Evolutionary conservation across 2,797 vertebrate genomes (phyloP).

Genomic region (Nannoperca obscura): DNA sequence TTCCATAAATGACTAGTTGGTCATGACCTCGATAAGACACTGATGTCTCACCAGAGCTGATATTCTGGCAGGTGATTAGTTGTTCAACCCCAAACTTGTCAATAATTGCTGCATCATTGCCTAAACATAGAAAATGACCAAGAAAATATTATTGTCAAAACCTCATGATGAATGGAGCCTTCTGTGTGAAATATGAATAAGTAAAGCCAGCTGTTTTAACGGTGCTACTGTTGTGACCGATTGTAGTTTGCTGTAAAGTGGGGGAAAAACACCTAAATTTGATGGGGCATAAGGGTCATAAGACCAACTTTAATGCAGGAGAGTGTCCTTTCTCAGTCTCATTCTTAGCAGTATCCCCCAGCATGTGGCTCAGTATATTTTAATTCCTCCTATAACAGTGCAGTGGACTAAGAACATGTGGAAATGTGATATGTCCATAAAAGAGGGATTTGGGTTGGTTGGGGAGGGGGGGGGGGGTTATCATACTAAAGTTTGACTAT

Average conservation of each 20-base stretch:
- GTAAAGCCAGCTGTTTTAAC: slow-evolving; percentile 22
- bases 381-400: slow-evolving; percentile 47
- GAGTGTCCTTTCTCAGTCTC: not conserved
- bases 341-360: slow-evolving; percentile 35
- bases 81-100: slow-evolving; percentile 23
- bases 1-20: slow-evolving; percentile 39
- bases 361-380: slow-evolving; percentile 43
- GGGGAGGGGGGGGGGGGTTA: slow-evolving; percentile 77
- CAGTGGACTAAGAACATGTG: slow-evolving; percentile 74
- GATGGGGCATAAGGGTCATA: not conserved
- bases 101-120: slow-evolving; percentile 2
- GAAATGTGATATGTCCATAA: slow-evolving; percentile 87
- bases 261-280: not conserved
- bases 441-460: slow-evolving; percentile 69
- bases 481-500: slow-evolving; percentile 87
- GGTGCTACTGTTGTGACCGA: slow-evolving; percentile 1
- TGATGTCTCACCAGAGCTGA: slow-evolving; percentile 26
- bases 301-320: not conserved
- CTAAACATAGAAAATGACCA: slow-evolving; percentile 3
- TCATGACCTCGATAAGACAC: slow-evolving; percentile 42
- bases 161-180: not conserved
- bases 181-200: slow-evolving; percentile 5
- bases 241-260: not conserved
- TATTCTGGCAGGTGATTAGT: slow-evolving; percentile 3
- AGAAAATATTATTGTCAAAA: slow-evolving; percentile 1